Base-by-base conservation (phyloP, 1,140 invertebrate species). In the Camponotus vicinus region DNA sequence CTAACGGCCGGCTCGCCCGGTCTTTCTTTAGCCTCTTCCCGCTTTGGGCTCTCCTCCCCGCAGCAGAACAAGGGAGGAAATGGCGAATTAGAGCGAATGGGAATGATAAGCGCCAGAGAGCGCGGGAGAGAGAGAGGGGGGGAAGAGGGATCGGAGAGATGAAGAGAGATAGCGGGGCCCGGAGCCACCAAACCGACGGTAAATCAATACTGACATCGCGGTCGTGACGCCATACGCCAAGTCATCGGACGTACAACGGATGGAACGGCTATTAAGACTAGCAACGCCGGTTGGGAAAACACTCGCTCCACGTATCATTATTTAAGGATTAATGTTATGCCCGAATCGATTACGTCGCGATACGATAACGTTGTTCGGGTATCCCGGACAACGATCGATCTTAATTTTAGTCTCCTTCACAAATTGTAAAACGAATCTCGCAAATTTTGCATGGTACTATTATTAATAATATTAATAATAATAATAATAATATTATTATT, bases 151-250 rank as follows among this genome's bases (percentile, higher is more conserved):
- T 18, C 5, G 21, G 40, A 3, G 21, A 69, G 87, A 70, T 63
- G 13, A n/a, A 64, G 76, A 83, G 69, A 90, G 70, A 79, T 71
- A 78, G 82, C 63, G 49, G 77, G 75, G 37, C 32, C n/a, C 73
- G 66, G 79, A 87, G 84, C 83, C 76, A 87, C 85, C 87, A 87
- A 91, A 91, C 85, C 90, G 88, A 88, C 89, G 90, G 88, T 89
- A 82, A 92, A 92, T 92, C 91, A 92, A 92, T 92, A 92, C 91
- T 90, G 87, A 64, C 82, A 89, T 86, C 85, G 87, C 79, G 89
- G 80, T 85, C 77, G 82, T 49, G 82, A 92, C 88, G 86, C 87
- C 86, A 66, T 89, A 86, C 86, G 86, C 86, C 82, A 85, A 91
- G 88, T 89, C 67, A 88, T 91, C 88, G 78, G 66, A 61, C 67